Percentiles rank a stretch among this genome's conserved stretches.
Conservation (phyloP, 2,113 vertebrate species). For the Oreotragus oreotragus region DNA sequence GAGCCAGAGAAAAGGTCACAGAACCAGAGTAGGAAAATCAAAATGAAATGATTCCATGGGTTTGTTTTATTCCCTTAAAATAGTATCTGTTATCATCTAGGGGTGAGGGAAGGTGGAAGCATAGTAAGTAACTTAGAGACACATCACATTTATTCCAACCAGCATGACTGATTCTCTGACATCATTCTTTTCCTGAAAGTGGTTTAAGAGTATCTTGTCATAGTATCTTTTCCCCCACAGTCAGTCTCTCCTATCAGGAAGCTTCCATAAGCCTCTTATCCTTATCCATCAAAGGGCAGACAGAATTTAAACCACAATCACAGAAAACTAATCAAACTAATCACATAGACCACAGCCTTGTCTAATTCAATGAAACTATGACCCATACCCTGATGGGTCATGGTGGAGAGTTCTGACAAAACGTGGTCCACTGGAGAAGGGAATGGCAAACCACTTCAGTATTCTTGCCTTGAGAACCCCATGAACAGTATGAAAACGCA, state of each 20-base stretch:
- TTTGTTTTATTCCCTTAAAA: background rate
- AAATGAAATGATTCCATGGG: background rate
- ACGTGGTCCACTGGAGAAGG: background rate
- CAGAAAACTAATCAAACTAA: background rate
- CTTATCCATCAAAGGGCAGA: background rate
- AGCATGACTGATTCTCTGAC: background rate
- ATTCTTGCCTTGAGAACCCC: background rate
- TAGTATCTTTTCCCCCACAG: background rate
- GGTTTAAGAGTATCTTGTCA: background rate
- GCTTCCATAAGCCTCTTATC: background rate
- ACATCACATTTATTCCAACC: background rate
- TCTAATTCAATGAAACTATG: background rate
- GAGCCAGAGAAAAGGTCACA: background rate
- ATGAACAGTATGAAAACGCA: background rate
- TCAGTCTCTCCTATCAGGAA: background rate
- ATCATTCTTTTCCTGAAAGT: background rate
- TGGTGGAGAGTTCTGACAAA: background rate
- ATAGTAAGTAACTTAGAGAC: background rate
- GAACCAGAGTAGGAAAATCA: background rate
- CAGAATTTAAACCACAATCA: background rate
- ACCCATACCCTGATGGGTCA: background rate
- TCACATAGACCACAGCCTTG: background rate
- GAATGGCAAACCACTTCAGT: background rate
- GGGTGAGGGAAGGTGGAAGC: background rate
- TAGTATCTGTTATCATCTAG: background rate